Evolutionary conservation across 2,113 vertebrate genomes (phyloP), one percentile per base, ranked within the genome.

Genomic region (Erpornis zantholeuca): DNA sequence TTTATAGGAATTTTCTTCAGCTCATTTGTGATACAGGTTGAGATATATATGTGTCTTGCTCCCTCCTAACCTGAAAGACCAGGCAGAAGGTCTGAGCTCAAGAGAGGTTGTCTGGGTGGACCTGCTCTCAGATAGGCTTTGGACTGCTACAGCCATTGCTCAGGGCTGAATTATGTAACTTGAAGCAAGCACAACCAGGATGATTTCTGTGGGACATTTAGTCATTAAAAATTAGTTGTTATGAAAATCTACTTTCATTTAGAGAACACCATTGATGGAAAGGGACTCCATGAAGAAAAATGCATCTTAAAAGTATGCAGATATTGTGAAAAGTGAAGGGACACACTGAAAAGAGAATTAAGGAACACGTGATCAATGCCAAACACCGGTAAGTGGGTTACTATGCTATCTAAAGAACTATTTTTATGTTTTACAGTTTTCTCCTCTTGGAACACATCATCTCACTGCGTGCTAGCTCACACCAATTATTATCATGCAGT

Each of bases 41-140:
- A 38, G 12, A 38, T 38, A 12, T 38, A 38, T 38, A 38, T 38
- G 12, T 38, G 12, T n/a, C n/a, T 38, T 38, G 38, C 9, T 38
- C 38, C 38, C 38, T 38, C 38, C 12, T 12, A 38, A 38, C 40
- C 40, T 66, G 50, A 70, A 83, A 77, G 54, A 42, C 19, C 5
- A 59, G 40, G 22, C 53, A 82, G 15, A 42, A 65, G 20, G 3
- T 69, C 36, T 28, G 22, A 53, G 11, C 15, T 69, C 40, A 13
- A 35, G 5, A 36, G 36, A 50, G 3, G 29, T 84, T 49, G 3
- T 50, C n/a, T 64, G 36, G 6, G 3, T 76, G 13, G 28, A 64
- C 69, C 36, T 16, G 3, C 23, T 65, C 59, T 49, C 1, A 0
- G 12, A 11, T 3, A 11, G 3, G 5, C 44, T 28, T 82, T 52